Evolutionary conservation across 2,888 invertebrate species (phyloP), one percentile per base, ranked within the genome.

Genomic region (Pardosa pseudoannulata): DNA sequence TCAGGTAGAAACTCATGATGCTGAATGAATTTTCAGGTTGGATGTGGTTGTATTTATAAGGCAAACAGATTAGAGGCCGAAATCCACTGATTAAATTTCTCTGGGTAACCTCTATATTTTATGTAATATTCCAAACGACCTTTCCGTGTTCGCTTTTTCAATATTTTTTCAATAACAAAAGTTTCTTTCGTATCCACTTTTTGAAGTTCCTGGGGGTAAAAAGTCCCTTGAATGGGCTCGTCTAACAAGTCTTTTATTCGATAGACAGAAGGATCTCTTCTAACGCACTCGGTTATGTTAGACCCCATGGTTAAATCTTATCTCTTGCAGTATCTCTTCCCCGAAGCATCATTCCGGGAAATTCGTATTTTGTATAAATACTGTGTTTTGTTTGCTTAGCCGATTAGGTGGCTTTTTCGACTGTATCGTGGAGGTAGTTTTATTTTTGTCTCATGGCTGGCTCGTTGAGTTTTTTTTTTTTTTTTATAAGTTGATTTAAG

Each of bases 1-100:
- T 89, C 3, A 90, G 23, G 75, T 89, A 90, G 23, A 79, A 79
- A 23, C 27, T 16, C 74, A 75, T 75, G 6, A 1, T 64, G 39
- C 16, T 6, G 27, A 64, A 6, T 75, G 65, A 75, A 16, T 1
- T 16, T n/a, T n/a, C n/a, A 5, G 13, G 19, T 11, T 50, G 32
- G 16, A n/a, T 29, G 0, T 31, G 46, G 0, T 16, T 41, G 1
- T 31, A 28, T 78, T 78, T 78, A 78, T 78, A 68, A 31, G 31
- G 31, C 11, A 27, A 73, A 64, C 28, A 73, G 29, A 7, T 80
- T 23, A 19, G 28, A 28, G 13, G 72, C 32, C 6, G 41, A 31
- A n/a, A 72, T 39, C 64, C 72, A 80, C 16, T 65, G 28, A 9
- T 72, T 65, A 19, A 80, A 72, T 41, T 72, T 72, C 5, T 32